A percentile compares a stretch with the other conserved stretches of the same genome.
Evolutionary conservation across 2,113 vertebrate genomes (phyloP).

Genomic region (Cebus imitator): DNA sequence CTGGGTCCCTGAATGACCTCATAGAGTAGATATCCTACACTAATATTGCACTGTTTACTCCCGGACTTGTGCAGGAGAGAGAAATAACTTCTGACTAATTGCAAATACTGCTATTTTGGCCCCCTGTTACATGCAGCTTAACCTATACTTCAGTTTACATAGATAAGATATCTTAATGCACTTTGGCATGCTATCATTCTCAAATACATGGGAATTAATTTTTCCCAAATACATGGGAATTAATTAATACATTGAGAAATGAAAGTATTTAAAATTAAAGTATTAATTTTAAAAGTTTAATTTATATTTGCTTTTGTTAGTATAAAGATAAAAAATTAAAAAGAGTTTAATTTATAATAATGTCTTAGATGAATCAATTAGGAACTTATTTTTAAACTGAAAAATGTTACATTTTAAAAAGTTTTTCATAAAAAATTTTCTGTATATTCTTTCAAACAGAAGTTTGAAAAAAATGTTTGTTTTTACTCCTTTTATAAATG

Average conservation of each 20-base stretch:
- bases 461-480: slow-evolving; percentile 17
- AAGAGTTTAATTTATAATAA: background rate
- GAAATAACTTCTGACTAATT: background rate
- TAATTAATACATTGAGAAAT: background rate
- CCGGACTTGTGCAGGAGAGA: background rate
- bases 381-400: background rate
- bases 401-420: background rate
- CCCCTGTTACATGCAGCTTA: background rate
- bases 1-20: background rate
- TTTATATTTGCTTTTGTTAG: no score
- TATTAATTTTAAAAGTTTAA: no score
- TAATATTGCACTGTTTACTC: background rate
- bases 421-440: background rate
- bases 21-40: background rate
- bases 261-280: background rate
- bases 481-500: slow-evolving; percentile 38
- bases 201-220: slow-evolving; percentile 1
- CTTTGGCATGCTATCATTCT: background rate
- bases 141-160: background rate
- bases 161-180: background rate
- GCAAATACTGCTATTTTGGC: background rate
- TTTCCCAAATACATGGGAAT: background rate
- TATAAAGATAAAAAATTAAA: background rate
- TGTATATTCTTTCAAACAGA: background rate
- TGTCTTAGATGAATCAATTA: background rate